Conservation (phyloP, 2,888 invertebrate genomes). For the Eupithecia dodoneata region DNA sequence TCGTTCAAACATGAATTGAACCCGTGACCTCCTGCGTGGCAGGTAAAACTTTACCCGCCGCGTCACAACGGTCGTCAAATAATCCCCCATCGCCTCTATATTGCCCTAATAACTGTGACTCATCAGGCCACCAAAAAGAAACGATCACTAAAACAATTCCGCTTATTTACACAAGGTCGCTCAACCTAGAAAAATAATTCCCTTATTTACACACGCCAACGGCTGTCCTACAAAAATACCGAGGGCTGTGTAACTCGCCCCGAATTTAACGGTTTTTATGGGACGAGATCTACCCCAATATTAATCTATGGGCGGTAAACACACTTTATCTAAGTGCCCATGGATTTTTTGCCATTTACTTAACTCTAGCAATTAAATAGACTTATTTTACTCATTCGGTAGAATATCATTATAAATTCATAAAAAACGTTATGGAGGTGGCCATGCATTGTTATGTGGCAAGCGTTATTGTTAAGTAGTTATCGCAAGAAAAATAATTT, state of each 20-base stretch:
- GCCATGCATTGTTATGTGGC: too few relatives aligned
- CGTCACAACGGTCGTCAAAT: too few relatives aligned
- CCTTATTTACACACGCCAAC: constrained; percentile 27
- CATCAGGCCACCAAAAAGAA: constrained; percentile 4
- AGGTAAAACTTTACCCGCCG: too few relatives aligned
- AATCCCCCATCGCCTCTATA: background rate
- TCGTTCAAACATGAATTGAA: too few relatives aligned
- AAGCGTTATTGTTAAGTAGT: too few relatives aligned
- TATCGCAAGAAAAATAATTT: too few relatives aligned
- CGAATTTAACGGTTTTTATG: background rate
- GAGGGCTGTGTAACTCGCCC: constrained; percentile 2
- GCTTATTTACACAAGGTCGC: constrained; percentile 14
- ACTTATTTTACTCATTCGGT: too few relatives aligned
- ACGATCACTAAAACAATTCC: constrained; percentile 15
- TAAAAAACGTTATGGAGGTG: too few relatives aligned
- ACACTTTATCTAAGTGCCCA: background rate
- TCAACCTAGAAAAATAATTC: constrained; percentile 18
- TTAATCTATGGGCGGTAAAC: background rate
- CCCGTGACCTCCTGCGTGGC: too few relatives aligned
- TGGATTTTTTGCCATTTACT: background rate
- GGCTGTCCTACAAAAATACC: constrained; percentile 27
- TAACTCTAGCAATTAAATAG: too few relatives aligned
- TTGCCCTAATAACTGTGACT: constrained; percentile 1
- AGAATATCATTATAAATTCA: too few relatives aligned
- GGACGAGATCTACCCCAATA: background rate